Conservation (phyloP, 64 coral and sea anemone species). For the Platygyra sinensis region DNA sequence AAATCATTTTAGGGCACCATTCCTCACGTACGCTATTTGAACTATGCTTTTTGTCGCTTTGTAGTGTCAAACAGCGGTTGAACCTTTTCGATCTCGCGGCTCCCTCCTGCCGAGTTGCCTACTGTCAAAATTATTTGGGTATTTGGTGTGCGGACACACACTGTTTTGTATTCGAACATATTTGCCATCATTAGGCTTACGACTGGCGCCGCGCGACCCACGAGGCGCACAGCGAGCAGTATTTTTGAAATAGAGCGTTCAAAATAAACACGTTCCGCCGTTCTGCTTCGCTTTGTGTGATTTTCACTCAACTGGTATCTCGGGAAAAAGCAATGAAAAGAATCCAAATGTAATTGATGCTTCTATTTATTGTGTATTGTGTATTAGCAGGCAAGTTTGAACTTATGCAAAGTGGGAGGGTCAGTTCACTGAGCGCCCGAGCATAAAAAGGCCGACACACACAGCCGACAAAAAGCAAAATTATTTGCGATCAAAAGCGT, state of each 20-base stretch:
- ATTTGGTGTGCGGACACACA: neutral
- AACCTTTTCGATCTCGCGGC: neutral
- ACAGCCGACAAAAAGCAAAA: neutral
- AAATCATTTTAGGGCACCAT: slow-evolving; percentile 41
- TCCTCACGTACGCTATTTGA: slow-evolving; percentile 27
- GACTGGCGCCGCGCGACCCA: slow-evolving; percentile 11
- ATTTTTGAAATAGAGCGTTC: neutral
- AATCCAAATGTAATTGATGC: slow-evolving; percentile 21
- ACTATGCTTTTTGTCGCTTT: neutral
- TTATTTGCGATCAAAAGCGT: neutral
- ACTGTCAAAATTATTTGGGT: neutral
- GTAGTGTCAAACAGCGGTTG: neutral
- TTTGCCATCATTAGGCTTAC: neutral
- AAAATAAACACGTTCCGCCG: slow-evolving; percentile 23
- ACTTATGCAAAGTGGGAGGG: slow-evolving; percentile 7
- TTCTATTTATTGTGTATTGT: slow-evolving; percentile 33
- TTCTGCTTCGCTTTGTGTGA: slow-evolving; percentile 11
- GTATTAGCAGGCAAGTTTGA: slow-evolving; percentile 32
- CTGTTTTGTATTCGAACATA: neutral
- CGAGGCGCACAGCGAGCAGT: slow-evolving; percentile 18
- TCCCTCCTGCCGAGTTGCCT: neutral
- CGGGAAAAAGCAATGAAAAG: slow-evolving; percentile 26
- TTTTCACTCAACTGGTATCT: slow-evolving; percentile 1
- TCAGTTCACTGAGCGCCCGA: neutral
- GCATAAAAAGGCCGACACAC: neutral